phyloP scores from a whole-genome alignment of 2,113 vertebrate species.

The Trochalopteron elliotii region DNA sequence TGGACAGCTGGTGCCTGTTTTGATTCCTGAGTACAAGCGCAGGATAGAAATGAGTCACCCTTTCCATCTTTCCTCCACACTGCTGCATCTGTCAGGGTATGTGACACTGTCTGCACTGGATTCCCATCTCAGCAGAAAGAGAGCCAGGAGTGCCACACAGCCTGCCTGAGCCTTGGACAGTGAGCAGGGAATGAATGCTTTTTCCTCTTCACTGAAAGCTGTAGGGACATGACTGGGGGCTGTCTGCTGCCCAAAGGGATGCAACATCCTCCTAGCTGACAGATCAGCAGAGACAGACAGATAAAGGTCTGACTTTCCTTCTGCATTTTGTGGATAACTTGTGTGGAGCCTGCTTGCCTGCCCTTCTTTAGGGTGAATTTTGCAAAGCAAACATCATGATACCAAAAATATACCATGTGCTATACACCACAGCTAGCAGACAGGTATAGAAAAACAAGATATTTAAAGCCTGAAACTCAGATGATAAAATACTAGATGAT shows the following conservation, averaged over 20 bases:
- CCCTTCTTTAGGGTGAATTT: background rate
- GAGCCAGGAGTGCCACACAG: background rate
- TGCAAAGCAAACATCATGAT: background rate
- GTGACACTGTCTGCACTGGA: background rate
- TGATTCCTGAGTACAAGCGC: background rate
- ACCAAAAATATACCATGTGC: background rate
- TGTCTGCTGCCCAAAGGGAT: background rate
- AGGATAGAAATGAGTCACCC: background rate
- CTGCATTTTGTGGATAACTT: background rate
- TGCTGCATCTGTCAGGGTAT: background rate
- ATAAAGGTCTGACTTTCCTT: background rate
- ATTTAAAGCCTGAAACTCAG: conserved; percentile 29
- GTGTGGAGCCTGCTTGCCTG: background rate
- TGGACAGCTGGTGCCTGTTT: background rate
- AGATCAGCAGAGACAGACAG: background rate
- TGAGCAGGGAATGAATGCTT: background rate
- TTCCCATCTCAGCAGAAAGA: background rate
- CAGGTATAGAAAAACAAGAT: conserved; percentile 13
- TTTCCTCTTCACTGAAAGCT: background rate
- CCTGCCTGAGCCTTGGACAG: background rate
- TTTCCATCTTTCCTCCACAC: background rate
- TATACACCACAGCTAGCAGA: background rate
- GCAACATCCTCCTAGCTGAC: background rate
- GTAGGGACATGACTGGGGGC: background rate
- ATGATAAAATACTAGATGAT: conserved; percentile 11